phyloP scores from a whole-genome alignment of 2,888 invertebrate species.

The Tuberolachnus salignus region DNA sequence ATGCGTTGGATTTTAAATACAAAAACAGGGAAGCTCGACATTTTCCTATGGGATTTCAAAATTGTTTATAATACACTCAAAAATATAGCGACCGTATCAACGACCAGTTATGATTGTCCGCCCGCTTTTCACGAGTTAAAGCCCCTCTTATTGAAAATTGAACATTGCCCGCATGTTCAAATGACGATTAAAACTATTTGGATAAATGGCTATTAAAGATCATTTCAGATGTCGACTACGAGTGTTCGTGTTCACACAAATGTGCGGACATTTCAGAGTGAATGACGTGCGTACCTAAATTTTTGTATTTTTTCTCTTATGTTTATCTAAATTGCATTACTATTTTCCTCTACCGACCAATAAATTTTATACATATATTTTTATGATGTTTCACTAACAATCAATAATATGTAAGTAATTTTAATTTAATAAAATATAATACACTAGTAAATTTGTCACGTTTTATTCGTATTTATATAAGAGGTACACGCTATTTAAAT shows the following conservation, averaged over 20 bases:
- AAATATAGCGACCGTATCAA: not conserved
- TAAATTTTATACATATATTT: not conserved
- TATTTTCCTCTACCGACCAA: not conserved
- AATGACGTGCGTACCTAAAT: not conserved
- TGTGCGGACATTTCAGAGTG: not conserved
- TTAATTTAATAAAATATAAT: not conserved
- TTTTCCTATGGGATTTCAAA: not conserved
- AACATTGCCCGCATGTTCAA: conserved; percentile 51
- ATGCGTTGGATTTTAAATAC: too few relatives aligned
- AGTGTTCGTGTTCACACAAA: not conserved
- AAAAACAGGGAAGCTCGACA: not conserved
- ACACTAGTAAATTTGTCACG: not conserved
- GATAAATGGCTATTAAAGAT: conserved; percentile 24
- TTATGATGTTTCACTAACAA: not conserved
- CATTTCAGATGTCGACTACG: not conserved
- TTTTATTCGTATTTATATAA: not conserved
- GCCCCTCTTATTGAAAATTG: conserved; percentile 45
- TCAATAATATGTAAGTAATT: conserved; percentile 2
- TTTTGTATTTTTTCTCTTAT: not conserved
- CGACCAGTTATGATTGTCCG: not conserved
- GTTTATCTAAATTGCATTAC: not conserved
- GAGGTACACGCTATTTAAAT: too few relatives aligned
- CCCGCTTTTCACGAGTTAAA: not conserved
- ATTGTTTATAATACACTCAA: not conserved
- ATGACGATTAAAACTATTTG: conserved; percentile 30